These are phyloP conservation scores for Acleris emargana DNA, from an alignment of 2,888 invertebrate species.

Conservation along the genomic window DNA sequence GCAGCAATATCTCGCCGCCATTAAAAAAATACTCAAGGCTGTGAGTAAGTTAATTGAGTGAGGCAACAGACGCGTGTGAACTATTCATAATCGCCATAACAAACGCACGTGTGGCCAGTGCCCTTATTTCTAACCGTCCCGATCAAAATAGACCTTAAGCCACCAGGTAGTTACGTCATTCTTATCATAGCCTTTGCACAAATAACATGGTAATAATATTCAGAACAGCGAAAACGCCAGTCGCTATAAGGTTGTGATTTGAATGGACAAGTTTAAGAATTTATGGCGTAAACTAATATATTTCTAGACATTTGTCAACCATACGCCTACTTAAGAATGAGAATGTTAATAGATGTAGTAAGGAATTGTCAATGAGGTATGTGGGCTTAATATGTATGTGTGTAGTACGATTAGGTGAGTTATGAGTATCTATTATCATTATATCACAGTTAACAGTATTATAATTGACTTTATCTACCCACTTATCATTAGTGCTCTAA, in stretches of 20 bases:
- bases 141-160: no score
- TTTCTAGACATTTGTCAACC: slow-evolving; percentile 27
- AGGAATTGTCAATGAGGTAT: slow-evolving; percentile 14
- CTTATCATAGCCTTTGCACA: no score
- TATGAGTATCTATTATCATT: no score
- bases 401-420: not conserved
- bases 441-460: no score
- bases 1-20: no score
- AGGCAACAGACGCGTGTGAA: slow-evolving; percentile 64
- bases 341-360: slow-evolving; percentile 30
- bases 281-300: slow-evolving; percentile 43
- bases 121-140: slow-evolving; percentile 45
- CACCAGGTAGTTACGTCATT: no score
- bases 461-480: no score
- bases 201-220: no score
- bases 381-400: not conserved
- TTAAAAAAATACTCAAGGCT: slow-evolving; percentile 61
- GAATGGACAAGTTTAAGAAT: slow-evolving; percentile 21
- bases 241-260: no score
- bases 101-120: slow-evolving; percentile 40
- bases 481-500: no score
- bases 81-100: slow-evolving; percentile 50
- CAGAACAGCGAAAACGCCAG: no score
- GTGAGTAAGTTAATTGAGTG: slow-evolving; percentile 59
- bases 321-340: slow-evolving; percentile 11